These are phyloP conservation scores for Chaitophorus viminalis DNA, from an alignment of 2,888 invertebrate genomes.

Conservation along the genomic window DNA sequence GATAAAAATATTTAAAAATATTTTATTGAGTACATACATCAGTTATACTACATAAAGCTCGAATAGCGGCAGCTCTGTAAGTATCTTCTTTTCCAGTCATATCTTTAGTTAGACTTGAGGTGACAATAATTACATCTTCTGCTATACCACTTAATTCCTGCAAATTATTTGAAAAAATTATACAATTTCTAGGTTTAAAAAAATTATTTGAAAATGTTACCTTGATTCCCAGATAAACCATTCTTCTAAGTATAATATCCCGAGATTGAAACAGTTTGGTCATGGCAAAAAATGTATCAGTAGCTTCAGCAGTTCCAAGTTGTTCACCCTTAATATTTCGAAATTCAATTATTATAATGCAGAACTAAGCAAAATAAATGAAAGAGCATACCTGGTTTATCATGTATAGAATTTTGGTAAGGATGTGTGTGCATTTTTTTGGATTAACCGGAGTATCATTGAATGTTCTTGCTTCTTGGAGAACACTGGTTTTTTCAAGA, in stretches of 20 bases:
- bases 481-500: constrained; percentile 93
- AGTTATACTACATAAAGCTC: constrained; percentile 96
- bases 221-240: constrained; percentile 96
- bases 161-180: neutral
- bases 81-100: constrained; percentile 97
- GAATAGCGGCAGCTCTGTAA: constrained; percentile 93
- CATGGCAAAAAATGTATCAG: constrained; percentile 99
- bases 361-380: constrained; percentile 25
- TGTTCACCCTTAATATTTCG: constrained; percentile 77
- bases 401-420: constrained; percentile 95
- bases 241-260: constrained; percentile 90
- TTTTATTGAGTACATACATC: constrained; percentile 74
- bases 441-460: constrained; percentile 98
- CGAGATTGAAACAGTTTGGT: constrained; percentile 98
- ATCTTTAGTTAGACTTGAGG: constrained; percentile 95
- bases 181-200: neutral
- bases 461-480: constrained; percentile 97
- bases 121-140: constrained; percentile 99
- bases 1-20: neutral
- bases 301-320: constrained; percentile 93
- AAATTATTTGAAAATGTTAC: constrained; percentile 7
- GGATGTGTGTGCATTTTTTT: constrained; percentile 93
- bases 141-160: constrained; percentile 89
- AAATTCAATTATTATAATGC: neutral
- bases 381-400: constrained; percentile 80